Evolutionary conservation across 2,113 vertebrate genomes (phyloP), one percentile per base, ranked within the genome.

Genomic region (Cephalopholis sonnerati): DNA sequence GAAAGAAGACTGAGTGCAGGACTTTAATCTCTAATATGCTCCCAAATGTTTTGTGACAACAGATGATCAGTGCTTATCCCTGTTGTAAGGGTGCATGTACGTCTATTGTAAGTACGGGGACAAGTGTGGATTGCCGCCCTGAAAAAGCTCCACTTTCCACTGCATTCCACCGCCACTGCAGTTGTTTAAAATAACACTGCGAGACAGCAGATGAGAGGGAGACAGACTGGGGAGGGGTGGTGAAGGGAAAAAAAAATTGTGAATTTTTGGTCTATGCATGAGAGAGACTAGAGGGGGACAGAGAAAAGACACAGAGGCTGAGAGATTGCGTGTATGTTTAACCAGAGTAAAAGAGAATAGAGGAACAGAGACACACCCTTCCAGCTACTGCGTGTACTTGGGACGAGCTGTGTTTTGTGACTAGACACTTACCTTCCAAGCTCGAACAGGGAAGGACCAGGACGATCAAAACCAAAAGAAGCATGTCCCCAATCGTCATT

Each of bases 381-480:
- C 72, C 7, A 57, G 64, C 20, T 74, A 15, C 12, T 51, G 50
- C 57, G 18, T 22, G 59, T 70, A 64, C 41, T 64, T 15, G 39
- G 81, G 62, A 77, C 71, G 67, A 77, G 82, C 66, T 76, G 74
- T 20, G 74, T 44, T 81, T 64, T 57, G 39, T 53, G 67, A 69
- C 15, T 10, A 41, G 39, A 70, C 29, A 48, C 97, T 95, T 96
- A 99, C 98, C 98, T 96, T 97, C 95, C 92, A 96, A 80, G 66
- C 95, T 95, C 0, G 90, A 94, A 85, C 93, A 96, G 67, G 96
- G 96, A 72, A 97, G 89, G 64, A 93, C 94, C 90, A 97, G 91
- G 93, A 96, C 46, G 68, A 97, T 75, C 74, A 97, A 91, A 69
- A 97, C 87, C 27, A 97, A 93, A 84, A 97, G 93, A 90, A 97